A percentile compares a stretch with the other conserved stretches of the same genome.
These are phyloP conservation scores for Thrips palmi DNA, from an alignment of 1,140 invertebrate genomes.

Conservation along the genomic window DNA sequence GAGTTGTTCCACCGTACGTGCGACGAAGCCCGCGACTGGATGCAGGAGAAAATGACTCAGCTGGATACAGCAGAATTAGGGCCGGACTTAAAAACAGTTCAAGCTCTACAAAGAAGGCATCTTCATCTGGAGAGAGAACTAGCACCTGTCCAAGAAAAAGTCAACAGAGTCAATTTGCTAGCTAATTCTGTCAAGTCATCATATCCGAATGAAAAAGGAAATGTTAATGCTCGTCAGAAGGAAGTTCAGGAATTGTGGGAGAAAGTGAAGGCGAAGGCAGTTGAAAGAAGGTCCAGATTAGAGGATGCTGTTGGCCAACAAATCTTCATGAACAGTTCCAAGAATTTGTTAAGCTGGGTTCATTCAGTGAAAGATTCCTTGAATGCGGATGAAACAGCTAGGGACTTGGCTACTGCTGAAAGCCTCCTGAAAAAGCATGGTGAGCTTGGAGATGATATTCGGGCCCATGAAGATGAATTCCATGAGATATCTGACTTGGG, in stretches of 20 bases:
- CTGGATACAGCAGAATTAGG: conserved; percentile 60
- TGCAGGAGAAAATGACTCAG: conserved; percentile 79
- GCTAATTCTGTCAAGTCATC: conserved; percentile 73
- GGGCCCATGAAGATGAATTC: conserved; percentile 75
- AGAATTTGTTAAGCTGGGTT: conserved; percentile 57
- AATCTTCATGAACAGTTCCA: conserved; percentile 77
- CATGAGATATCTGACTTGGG: conserved; percentile 60
- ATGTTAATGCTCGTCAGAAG: conserved; percentile 66
- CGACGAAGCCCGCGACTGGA: conserved; percentile 85
- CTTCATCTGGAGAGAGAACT: conserved; percentile 79
- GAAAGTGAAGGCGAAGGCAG: conserved; percentile 61
- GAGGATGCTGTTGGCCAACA: conserved; percentile 88
- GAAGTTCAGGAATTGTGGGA: conserved; percentile 80
- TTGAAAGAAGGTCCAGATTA: conserved; percentile 55
- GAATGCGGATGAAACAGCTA: conserved; percentile 60
- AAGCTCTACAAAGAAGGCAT: conserved; percentile 73
- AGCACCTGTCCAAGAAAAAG: conserved; percentile 77
- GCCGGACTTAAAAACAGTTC: conserved; percentile 75
- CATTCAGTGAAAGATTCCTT: conserved; percentile 59
- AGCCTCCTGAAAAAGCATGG: conserved; percentile 76
- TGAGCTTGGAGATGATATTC: conserved; percentile 81
- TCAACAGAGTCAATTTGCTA: conserved; percentile 57
- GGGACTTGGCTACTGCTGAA: conserved; percentile 82
- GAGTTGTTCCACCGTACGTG: conserved; percentile 87
- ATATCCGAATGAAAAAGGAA: conserved; percentile 75